Percentiles rank a stretch among this genome's conserved stretches.
Conservation (phyloP, 2,888 invertebrate genomes). For the Agrochola circellaris region DNA sequence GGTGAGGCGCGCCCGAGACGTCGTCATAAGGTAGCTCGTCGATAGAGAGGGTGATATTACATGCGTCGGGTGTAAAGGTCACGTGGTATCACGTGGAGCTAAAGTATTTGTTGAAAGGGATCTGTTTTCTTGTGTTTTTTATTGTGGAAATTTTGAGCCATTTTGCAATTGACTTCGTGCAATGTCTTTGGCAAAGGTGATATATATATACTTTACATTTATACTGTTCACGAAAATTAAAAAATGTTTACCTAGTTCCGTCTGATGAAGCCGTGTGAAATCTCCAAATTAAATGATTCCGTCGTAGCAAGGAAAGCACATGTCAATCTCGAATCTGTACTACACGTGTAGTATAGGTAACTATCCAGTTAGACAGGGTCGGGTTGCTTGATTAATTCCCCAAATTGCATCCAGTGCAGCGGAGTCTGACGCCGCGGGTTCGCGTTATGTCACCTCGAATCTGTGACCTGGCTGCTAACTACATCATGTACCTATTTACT, state of each 20-base stretch:
- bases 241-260: background rate
- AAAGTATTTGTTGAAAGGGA: slow-evolving; percentile 35
- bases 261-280: background rate
- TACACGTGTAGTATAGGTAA: background rate
- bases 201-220: background rate
- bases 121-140: background rate
- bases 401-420: slow-evolving; percentile 39
- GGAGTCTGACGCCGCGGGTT: background rate
- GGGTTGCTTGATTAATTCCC: slow-evolving; percentile 30
- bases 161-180: background rate
- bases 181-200: background rate
- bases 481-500: background rate
- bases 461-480: slow-evolving; percentile 17
- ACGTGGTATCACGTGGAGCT: background rate
- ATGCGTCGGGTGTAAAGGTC: slow-evolving; percentile 8
- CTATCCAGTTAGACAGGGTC: background rate
- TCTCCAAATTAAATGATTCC: background rate
- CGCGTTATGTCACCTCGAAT: slow-evolving; percentile 16
- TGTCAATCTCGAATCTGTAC: background rate
- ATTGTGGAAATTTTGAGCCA: background rate
- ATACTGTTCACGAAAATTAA: background rate
- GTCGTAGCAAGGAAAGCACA: background rate
- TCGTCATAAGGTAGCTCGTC: slow-evolving; percentile 12
- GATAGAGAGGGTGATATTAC: slow-evolving; percentile 5
- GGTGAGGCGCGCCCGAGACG: background rate